Conservation (phyloP, 2,888 invertebrate species). For the Drosophila kambysellisi region DNA sequence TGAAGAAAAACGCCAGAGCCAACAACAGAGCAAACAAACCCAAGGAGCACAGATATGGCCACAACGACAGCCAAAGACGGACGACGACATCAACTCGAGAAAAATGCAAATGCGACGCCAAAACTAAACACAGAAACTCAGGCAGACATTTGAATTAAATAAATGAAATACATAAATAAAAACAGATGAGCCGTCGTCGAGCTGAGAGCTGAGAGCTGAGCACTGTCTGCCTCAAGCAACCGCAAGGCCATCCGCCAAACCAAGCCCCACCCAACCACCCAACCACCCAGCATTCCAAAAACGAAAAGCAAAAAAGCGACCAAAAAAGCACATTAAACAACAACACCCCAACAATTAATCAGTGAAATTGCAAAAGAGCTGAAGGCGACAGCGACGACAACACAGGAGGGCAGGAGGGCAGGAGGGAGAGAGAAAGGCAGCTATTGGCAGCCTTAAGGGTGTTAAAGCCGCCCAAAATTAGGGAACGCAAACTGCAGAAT, state of each 20-base stretch:
- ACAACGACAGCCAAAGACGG: not conserved
- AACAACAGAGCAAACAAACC: conserved; percentile 52
- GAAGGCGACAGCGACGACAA: conserved; percentile 37
- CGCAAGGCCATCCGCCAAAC: conserved; percentile 45
- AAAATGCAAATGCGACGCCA: conserved; percentile 68
- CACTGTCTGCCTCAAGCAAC: conserved; percentile 27
- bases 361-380: conserved; percentile 68
- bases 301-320: conserved; percentile 13
- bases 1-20: conserved; percentile 68
- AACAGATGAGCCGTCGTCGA: conserved; percentile 47
- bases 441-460: conserved; percentile 20
- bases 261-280: conserved; percentile 4
- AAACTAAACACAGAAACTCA: conserved; percentile 46
- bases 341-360: conserved; percentile 65
- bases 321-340: conserved; percentile 52
- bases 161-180: conserved; percentile 79
- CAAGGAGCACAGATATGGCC: conserved; percentile 5
- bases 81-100: conserved; percentile 10
- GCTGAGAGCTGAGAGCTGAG: conserved; percentile 11
- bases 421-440: not conserved
- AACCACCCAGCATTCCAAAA: conserved; percentile 25
- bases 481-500: conserved; percentile 27
- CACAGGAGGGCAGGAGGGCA: conserved; percentile 6
- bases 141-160: conserved; percentile 75
- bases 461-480: conserved; percentile 30